These are phyloP conservation scores for Diarsia mendica DNA, from an alignment of 2,888 invertebrate genomes.

Conservation along the genomic window DNA sequence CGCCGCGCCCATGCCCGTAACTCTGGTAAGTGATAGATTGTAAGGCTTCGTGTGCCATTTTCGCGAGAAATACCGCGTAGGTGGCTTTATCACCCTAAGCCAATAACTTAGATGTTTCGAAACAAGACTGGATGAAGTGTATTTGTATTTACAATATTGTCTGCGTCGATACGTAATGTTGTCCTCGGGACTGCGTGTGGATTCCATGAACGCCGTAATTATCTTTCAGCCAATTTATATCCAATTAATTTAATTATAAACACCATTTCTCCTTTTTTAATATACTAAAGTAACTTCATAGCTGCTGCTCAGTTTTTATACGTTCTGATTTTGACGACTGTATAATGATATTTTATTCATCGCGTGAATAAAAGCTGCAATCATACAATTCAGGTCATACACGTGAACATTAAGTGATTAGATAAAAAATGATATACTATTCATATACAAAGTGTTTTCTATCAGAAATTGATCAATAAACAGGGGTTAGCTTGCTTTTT, in stretches of 20 bases:
- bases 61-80: slow-evolving; percentile 77
- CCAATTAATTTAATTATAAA: slow-evolving; percentile 57
- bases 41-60: slow-evolving; percentile 88
- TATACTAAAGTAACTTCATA: slow-evolving; percentile 10
- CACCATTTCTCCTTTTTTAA: slow-evolving; percentile 3
- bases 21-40: slow-evolving; percentile 88
- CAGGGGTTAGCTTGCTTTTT: background rate
- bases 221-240: slow-evolving; percentile 40
- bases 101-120: slow-evolving; percentile 72
- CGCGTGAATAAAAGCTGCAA: slow-evolving; percentile 28
- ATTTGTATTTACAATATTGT: slow-evolving; percentile 55
- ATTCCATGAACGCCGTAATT: slow-evolving; percentile 16
- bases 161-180: slow-evolving; percentile 44
- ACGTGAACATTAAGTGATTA: slow-evolving; percentile 40
- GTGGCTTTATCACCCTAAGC: slow-evolving; percentile 72
- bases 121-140: slow-evolving; percentile 56
- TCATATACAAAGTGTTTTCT: slow-evolving; percentile 28
- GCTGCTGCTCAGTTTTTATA: background rate
- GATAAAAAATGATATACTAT: slow-evolving; percentile 27
- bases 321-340: background rate
- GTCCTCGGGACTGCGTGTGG: slow-evolving; percentile 25
- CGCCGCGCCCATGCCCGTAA: slow-evolving; percentile 89
- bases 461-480: slow-evolving; percentile 39
- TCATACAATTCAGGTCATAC: slow-evolving; percentile 34
- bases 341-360: slow-evolving; percentile 28